Base-by-base conservation (phyloP, 2,113 vertebrate genomes). In the Ammospiza nelsoni region DNA sequence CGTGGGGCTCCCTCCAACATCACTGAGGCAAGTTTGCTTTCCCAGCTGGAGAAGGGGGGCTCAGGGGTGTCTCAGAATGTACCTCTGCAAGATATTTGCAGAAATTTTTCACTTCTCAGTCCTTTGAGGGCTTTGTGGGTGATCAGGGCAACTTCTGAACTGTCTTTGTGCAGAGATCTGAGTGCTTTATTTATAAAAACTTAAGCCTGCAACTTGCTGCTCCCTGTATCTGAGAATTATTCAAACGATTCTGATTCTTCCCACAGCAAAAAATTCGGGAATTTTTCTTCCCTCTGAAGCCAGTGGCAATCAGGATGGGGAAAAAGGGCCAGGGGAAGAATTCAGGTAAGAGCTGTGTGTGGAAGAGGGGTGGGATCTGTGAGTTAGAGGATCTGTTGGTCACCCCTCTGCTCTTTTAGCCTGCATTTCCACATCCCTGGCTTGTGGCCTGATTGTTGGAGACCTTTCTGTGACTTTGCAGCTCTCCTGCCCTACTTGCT, bases 281-380 rank as follows among this genome's bases (percentile, higher is more conserved):
- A 41, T 99, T 99, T 90, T 98, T 99, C 97, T 96, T 98, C 1
- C 99, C 99, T 6, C 97, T 99, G 96, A 99, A 98, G 66, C 99
- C 99, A 6, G 98, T 97, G 61, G 98, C 98, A 14, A 98, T 99
- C 87, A 94, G 99, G 59, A 99, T 99, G 43, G 98, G 97, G n/a
- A 98, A 96, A 86, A 99, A 98, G 1, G 35, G 95, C 31, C 98
- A 98, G 4, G 99, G 99, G 20, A 99, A 99, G 75, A 98, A 98
- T 48, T 98, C 98, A 65, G 99, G 99, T 99, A 41, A 51, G 25
- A 49, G 20, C 16, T 58, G 0, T n/a, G 4, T n/a, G 63, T 74
- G 61, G 22, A 73, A 73, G 3, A 2, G 11, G 14, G 9, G 9
- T 22, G 74, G 44, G 43, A 41, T 75, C 23, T 86, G 46, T 19